A percentile compares a stretch with the other conserved stretches of the same genome.
These are phyloP conservation scores for Stictocephala bisonia DNA, from an alignment of 2,888 invertebrate species.

Conservation along the genomic window DNA sequence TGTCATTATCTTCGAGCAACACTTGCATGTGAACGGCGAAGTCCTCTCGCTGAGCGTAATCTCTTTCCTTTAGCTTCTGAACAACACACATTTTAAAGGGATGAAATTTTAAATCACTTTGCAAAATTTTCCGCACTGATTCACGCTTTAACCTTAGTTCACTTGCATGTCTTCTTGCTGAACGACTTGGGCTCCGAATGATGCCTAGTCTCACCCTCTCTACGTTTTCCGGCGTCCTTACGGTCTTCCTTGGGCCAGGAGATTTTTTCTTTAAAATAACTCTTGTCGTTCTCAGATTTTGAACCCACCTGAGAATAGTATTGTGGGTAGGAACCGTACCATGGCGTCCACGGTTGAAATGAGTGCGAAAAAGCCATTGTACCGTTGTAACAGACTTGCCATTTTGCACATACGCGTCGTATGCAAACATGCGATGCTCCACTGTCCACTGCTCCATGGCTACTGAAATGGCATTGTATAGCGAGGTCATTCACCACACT, in stretches of 20 bases:
- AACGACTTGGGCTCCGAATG: background rate
- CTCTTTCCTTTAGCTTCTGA: background rate
- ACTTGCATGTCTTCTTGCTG: background rate
- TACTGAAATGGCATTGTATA: background rate
- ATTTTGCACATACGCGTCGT: background rate
- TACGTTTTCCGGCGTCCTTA: background rate
- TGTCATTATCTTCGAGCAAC: background rate
- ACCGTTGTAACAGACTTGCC: background rate
- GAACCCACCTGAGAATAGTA: background rate
- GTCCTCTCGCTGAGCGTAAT: background rate
- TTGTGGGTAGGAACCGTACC: background rate
- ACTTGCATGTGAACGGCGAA: background rate
- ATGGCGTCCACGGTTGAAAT: background rate
- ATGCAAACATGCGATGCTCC: background rate
- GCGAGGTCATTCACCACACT: background rate
- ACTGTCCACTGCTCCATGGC: slow-evolving; percentile 22
- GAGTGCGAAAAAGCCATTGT: background rate
- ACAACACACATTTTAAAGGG: background rate
- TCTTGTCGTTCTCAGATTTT: background rate
- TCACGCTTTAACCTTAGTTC: background rate
- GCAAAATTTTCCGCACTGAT: background rate
- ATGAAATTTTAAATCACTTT: background rate
- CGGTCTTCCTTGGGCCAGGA: background rate
- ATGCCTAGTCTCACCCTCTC: background rate
- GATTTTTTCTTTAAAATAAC: background rate